Evolutionary conservation across 2,888 invertebrate species (phyloP).

Genomic region (Torymus aiolomorphi): DNA sequence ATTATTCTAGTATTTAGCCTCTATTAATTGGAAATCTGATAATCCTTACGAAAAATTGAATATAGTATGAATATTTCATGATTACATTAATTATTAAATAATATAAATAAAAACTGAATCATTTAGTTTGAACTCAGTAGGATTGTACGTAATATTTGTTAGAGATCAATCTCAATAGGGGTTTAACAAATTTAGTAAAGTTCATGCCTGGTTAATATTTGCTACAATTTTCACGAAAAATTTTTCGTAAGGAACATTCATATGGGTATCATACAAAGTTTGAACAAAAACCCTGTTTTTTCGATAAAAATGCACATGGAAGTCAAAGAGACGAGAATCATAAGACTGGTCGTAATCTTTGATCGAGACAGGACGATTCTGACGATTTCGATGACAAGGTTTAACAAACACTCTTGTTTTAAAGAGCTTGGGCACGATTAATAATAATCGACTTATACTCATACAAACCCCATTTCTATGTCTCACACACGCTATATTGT

Average conservation of each 20-base stretch:
- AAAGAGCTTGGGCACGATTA: constrained; percentile 59
- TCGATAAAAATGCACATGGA: constrained; percentile 7
- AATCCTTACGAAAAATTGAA: too few species aligned
- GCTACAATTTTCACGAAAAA: background rate
- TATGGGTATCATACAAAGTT: background rate
- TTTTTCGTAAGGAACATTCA: background rate
- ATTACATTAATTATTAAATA: too few species aligned
- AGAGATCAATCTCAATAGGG: background rate
- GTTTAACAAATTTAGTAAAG: background rate
- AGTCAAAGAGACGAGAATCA: constrained; percentile 43
- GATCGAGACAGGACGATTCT: constrained; percentile 35
- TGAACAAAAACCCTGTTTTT: constrained; percentile 10
- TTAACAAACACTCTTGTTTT: constrained; percentile 59
- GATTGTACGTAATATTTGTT: background rate
- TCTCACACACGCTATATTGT: constrained; percentile 25
- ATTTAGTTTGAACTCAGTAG: too few species aligned
- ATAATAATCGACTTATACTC: constrained; percentile 42
- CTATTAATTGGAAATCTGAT: background rate
- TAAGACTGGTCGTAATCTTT: constrained; percentile 51
- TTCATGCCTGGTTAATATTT: too few species aligned
- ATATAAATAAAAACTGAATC: too few species aligned
- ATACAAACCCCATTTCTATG: constrained; percentile 4
- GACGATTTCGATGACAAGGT: constrained; percentile 17
- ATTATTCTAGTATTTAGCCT: constrained; percentile 13
- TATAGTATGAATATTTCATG: too few species aligned